phyloP scores from a whole-genome alignment of 2,797 vertebrate genomes.

The Monodelphis domestica region DNA sequence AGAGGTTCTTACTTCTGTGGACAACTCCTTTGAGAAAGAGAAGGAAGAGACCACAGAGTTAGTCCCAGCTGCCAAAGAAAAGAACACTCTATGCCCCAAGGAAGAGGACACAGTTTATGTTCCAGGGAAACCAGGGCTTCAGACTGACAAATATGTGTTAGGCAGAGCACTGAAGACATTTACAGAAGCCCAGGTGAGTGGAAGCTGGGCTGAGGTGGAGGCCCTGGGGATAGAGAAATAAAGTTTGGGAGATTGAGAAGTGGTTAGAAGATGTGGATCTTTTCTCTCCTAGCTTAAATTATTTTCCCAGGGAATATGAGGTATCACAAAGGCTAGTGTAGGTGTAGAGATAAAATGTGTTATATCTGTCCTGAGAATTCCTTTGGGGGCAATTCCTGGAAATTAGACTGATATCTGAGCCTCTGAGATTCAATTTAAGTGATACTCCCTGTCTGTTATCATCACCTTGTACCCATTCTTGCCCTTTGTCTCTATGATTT shows the following conservation, averaged over 20 bases:
- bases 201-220: not conserved
- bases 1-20: not conserved
- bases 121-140: not conserved
- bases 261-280: not conserved
- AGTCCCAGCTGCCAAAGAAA: not conserved
- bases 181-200: not conserved
- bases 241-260: not conserved
- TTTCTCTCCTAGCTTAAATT: too few species aligned
- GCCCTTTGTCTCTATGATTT: not conserved
- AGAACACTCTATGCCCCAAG: not conserved
- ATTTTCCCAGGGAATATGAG: too few species aligned
- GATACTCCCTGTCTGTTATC: not conserved
- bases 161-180: not conserved
- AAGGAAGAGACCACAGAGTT: not conserved
- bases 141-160: not conserved
- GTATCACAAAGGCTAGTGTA: not conserved
- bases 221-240: not conserved
- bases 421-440: not conserved
- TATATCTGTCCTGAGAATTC: not conserved
- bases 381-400: not conserved
- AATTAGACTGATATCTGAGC: not conserved
- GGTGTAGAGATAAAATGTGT: not conserved
- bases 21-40: not conserved
- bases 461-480: not conserved
- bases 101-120: not conserved